Evolutionary conservation across 2,797 vertebrate genomes (phyloP).

Genomic region (Chiloscyllium punctatum): DNA sequence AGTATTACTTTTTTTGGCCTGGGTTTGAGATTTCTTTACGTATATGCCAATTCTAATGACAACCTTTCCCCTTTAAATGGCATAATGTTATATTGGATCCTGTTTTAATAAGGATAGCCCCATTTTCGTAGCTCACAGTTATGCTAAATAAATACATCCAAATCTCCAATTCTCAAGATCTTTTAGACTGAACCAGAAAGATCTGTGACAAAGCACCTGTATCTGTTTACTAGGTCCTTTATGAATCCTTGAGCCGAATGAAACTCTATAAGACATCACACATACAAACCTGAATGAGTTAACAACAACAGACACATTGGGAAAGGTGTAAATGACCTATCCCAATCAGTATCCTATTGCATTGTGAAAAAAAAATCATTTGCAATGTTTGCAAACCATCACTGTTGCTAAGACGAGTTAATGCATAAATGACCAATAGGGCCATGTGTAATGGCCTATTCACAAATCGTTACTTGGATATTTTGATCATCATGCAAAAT

Average conservation of each 20-base stretch:
- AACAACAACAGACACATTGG: neutral
- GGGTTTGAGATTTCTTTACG: neutral
- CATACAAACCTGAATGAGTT: neutral
- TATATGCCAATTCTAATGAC: neutral
- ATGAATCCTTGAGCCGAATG: neutral
- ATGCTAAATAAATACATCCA: neutral
- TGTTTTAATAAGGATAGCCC: neutral
- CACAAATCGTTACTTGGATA: neutral
- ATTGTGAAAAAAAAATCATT: neutral
- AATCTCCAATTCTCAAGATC: neutral
- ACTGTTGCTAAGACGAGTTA: neutral
- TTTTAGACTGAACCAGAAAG: neutral
- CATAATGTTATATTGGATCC: neutral
- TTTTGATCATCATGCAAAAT: neutral
- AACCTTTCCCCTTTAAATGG: neutral
- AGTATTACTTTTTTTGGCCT: neutral
- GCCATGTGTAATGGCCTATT: neutral
- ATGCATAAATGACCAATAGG: neutral
- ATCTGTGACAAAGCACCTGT: neutral
- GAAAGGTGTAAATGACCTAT: neutral
- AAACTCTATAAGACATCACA: neutral
- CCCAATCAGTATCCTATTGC: neutral
- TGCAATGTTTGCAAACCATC: neutral
- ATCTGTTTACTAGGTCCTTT: neutral
- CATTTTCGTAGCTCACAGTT: neutral